Percentiles rank a stretch among this genome's conserved stretches.
phyloP scores from a whole-genome alignment of 2,888 invertebrate species.

The Coelinius sp. region DNA sequence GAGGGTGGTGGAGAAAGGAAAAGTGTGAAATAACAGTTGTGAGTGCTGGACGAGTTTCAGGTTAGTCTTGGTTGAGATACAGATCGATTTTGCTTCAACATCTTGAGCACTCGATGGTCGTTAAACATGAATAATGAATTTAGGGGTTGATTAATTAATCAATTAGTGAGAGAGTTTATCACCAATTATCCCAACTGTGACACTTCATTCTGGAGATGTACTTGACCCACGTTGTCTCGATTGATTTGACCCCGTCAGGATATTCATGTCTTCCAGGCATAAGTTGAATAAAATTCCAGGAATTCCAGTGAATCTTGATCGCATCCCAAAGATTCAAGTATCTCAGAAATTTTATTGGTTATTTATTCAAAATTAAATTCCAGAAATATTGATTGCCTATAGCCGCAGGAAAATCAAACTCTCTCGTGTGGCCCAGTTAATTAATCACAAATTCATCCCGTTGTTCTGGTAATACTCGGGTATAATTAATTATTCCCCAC shows the following conservation, averaged over 20 bases:
- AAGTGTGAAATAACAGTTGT: background rate
- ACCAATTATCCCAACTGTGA: background rate
- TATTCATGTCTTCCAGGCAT: background rate
- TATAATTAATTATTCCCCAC: background rate
- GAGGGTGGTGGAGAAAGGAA: background rate
- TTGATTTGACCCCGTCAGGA: background rate
- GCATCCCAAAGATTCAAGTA: background rate
- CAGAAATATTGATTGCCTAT: background rate
- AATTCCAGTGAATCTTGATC: background rate
- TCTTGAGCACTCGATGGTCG: background rate
- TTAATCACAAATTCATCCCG: background rate
- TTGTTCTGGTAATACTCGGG: background rate
- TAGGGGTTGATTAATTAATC: constrained; percentile 18
- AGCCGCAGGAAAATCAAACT: background rate
- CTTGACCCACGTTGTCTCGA: background rate
- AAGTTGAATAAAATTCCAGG: background rate
- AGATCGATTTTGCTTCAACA: background rate
- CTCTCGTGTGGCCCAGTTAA: background rate
- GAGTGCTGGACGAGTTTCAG: background rate
- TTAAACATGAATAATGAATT: constrained; percentile 14
- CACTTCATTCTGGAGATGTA: background rate
- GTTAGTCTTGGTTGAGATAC: background rate
- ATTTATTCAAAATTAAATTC: background rate
- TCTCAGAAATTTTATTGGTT: background rate
- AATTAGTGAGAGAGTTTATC: background rate